phyloP scores from a whole-genome alignment of 2,113 vertebrate species.

The Origma solitaria region DNA sequence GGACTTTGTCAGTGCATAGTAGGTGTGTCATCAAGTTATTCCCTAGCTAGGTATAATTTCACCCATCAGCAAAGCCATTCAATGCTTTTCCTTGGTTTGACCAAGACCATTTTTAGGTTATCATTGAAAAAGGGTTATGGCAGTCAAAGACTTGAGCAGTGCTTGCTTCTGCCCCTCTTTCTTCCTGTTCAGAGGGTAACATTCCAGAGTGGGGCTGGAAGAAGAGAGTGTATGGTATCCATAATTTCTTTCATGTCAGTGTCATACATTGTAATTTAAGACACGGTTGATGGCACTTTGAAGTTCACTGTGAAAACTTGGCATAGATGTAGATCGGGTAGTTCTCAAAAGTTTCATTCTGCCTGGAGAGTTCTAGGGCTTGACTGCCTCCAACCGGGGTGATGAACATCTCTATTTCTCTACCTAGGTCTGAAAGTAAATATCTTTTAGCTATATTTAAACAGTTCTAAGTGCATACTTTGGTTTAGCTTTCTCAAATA shows the following conservation, averaged over 20 bases:
- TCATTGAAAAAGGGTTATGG: neutral
- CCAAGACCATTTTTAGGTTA: neutral
- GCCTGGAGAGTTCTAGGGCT: neutral
- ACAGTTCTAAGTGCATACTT: neutral
- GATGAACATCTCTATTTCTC: neutral
- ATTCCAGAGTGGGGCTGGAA: neutral
- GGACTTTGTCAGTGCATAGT: neutral
- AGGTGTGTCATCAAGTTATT: neutral
- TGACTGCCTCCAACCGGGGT: neutral
- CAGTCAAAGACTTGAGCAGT: neutral
- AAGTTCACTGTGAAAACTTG: neutral
- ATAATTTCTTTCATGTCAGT: neutral
- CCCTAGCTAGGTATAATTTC: neutral
- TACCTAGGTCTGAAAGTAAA: neutral
- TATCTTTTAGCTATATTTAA: neutral
- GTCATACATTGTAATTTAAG: neutral
- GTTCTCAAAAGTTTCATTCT: neutral
- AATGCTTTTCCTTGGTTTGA: neutral
- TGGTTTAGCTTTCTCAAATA: neutral
- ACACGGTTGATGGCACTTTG: neutral
- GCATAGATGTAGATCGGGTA: neutral
- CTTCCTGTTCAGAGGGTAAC: neutral
- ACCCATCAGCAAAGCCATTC: neutral
- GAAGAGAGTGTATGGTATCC: neutral
- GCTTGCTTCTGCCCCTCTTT: neutral